Evolutionary conservation across 2,113 vertebrate species (phyloP), one percentile per base, ranked within the genome.

Genomic region (Salvelinus alpinus): DNA sequence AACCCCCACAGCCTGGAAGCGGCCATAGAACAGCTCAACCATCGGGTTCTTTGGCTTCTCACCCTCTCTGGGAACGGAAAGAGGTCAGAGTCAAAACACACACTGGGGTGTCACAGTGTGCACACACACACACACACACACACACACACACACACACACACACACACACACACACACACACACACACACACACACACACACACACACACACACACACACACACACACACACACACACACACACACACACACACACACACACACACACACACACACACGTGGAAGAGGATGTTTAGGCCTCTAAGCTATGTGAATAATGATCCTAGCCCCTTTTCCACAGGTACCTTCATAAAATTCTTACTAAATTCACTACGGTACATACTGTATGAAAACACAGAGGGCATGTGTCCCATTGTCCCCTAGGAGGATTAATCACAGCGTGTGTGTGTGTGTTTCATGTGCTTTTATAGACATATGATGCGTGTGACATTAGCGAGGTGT

Each of bases 31-130:
- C 79, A 99, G 89, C 78, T 99, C 97, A 75, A 99, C 97, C 97
- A 99, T 99, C 1, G 98, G 98, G 80, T 99, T 99, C 94, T 98
- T 98, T 89, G 96, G 96, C 92, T 97, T 99, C 75, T 99, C 96
- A 82, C 95, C 96, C 91, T 98, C 96, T 88, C 97, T 99, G 88
- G 80, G 87, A 82, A 66, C 77, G 60, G 16, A 78, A 59, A 79
- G 12, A 68, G 51, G 47, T 68, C 22, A 73, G 70, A 44, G 38
- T 70, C 68, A 47, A 47, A 48, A 72, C 38, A 64, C 8, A 67
- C 25, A 44, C 2, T 29, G 29, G 73, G 29, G n/a, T 31, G 68
- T 14, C 38, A 44, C 34, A 38, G 7, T 38, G 34, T 6, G 1
- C 34, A 54, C 9, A 29, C 18, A 59, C 74, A 64, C 29, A 1